These are phyloP conservation scores for Actinemys pallida DNA, from an alignment of 2,113 vertebrate species.

Conservation along the genomic window DNA sequence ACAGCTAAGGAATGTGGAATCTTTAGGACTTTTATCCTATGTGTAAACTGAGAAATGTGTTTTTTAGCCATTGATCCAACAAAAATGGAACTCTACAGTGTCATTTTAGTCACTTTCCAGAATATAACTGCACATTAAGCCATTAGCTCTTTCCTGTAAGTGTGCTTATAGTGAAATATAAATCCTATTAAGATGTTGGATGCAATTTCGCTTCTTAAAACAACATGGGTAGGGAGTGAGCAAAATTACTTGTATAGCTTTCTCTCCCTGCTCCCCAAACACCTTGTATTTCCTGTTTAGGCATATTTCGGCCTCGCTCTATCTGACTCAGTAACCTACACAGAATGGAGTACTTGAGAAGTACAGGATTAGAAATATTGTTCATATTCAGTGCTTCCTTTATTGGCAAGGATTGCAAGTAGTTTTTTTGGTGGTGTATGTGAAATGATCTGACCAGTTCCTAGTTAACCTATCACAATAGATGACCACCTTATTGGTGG, in stretches of 20 bases:
- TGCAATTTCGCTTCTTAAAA: background rate
- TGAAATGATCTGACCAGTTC: background rate
- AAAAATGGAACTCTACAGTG: background rate
- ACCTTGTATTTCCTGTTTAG: background rate
- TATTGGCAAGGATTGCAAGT: background rate
- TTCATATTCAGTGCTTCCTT: background rate
- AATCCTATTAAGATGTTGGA: background rate
- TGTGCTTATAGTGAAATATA: background rate
- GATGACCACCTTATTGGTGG: background rate
- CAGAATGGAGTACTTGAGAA: background rate
- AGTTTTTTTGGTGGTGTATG: background rate
- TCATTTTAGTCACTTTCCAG: background rate
- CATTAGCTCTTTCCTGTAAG: background rate
- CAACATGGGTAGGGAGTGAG: background rate
- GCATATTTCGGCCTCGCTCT: background rate
- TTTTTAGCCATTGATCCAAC: background rate
- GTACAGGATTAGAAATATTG: background rate
- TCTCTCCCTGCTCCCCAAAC: background rate
- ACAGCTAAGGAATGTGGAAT: background rate
- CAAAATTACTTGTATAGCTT: background rate
- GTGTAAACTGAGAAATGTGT: background rate
- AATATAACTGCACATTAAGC: background rate
- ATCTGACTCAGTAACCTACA: background rate
- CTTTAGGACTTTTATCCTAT: background rate
- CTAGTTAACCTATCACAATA: background rate